Base-by-base conservation (phyloP, 2,888 invertebrate species). In the Plemyria rubiginata region DNA sequence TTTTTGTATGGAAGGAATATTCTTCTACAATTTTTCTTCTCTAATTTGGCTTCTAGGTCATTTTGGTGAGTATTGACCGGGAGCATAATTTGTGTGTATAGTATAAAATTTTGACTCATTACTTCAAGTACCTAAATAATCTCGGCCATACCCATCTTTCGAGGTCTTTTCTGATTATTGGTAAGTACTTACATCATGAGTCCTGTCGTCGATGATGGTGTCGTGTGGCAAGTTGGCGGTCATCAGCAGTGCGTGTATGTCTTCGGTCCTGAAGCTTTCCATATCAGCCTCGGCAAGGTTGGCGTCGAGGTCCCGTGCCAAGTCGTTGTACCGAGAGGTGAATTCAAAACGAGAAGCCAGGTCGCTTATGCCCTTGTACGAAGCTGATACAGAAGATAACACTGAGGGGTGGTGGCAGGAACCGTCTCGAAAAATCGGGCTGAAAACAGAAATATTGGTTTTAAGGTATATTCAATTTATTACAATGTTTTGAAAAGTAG, bases 211-310 rank as follows among this genome's bases (percentile, higher is more conserved):
- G 62, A 78, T 85, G 74, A 94, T 94, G 94, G 88, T 78, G 83
- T 91, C 95, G 73, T 95, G 95, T 60, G 96, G 96, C 80, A 96
- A 91, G 81, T 96, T 95, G 71, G 96, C 96, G 77, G 92, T 92
- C 92, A 92, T 89, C 68, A 98, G 94, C 78, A 97, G 93, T 71
- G 97, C 96, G 82, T 97, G 97, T 76, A 98, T 98, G 81, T 98
- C 98, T 88, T 98, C 97, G 22, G 97, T 96, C 73, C 96, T 95
- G 90, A 98, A 98, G 86, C 97, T 97, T 88, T 98, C 98, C 96
- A 98, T 98, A 88, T 98, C 98, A 61, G 98, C 97, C 89, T 98
- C 97, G 46, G 98, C 98, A 78, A 98, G 94, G 88, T 98, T 98
- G 67, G 97, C 98, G 90, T 98, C 98, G 89, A 98, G 94, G 86